Evolutionary conservation across 2,888 invertebrate genomes (phyloP), one percentile per base, ranked within the genome.

Genomic region (Napeogenes inachia): DNA sequence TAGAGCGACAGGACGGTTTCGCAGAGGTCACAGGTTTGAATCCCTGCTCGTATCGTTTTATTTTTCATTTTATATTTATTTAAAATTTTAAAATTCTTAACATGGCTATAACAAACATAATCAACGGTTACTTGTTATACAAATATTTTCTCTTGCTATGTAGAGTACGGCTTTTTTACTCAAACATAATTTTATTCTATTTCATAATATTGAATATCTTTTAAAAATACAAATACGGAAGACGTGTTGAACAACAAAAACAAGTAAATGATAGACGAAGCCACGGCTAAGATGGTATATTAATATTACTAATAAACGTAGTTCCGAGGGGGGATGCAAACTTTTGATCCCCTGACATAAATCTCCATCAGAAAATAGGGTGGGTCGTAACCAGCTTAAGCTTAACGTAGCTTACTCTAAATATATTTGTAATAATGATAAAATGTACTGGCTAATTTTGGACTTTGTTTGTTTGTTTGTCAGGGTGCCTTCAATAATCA

Each of bases 351-450:
- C 85, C 81, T 81, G 83, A 88, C 88, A 89, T 90, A 89, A 90
- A 90, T 89, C 89, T 89, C 87, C 89, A 90, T 90, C 89, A 88
- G 85, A 89, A 90, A 88, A 89, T 86, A 84, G 87, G 89, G 87
- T 82, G 89, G 89, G 89, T 79, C 75, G 88, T 89, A 89, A 90
- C 89, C 89, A 84, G 90, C 89, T 90, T 90, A 89, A 84, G 89
- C 87, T 90, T 89, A 90, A 88, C 80, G 81, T 79, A 83, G 84
- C 79, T 85, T 81, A 84, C 81, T 87, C 89, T 89, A 89, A 89
- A 89, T 89, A 87, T 86, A 87, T 85, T 71, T 86, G 83, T 89
- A 88, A 89, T 89, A 88, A 88, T 85, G 87, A 87, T 87, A 87
- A 87, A 87, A 89, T 87, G 79, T 79, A 87, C 87, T 85, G 42